Percentiles rank a stretch among this genome's conserved stretches.
Conservation (phyloP, 1,140 invertebrate species). For the Leptinotarsa texana region DNA sequence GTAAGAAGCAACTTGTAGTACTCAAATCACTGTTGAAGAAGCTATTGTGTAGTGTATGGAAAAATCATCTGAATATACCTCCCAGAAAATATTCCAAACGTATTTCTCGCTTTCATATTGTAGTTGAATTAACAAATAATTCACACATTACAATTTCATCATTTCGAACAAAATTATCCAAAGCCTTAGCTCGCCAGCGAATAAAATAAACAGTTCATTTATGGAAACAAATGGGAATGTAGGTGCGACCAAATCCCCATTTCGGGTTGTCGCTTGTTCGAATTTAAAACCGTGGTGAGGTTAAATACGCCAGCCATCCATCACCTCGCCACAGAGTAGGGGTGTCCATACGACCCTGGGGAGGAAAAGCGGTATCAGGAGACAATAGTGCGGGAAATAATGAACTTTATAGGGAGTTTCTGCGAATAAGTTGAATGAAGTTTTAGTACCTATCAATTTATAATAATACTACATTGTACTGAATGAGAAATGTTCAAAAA, state of each 20-base stretch:
- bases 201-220: conserved; percentile 4
- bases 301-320: conserved; percentile 5
- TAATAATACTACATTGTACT: not conserved
- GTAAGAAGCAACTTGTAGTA: too few species aligned
- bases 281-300: conserved; percentile 5
- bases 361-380: not conserved
- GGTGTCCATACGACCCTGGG: not conserved
- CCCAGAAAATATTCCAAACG: too few species aligned
- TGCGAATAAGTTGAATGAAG: too few species aligned
- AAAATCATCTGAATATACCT: too few species aligned
- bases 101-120: too few species aligned
- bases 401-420: too few species aligned
- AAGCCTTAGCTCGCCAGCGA: not conserved
- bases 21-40: too few species aligned
- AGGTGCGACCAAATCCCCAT: conserved; percentile 6
- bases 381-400: not conserved
- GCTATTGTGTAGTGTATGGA: too few species aligned
- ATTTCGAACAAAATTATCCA: too few species aligned
- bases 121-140: too few species aligned
- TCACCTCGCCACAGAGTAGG: not conserved
- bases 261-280: not conserved
- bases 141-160: too few species aligned
- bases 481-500: not conserved
- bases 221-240: conserved; percentile 8
- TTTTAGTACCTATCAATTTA: not conserved